Base-by-base conservation (phyloP, 2,888 invertebrate species). In the Euspilapteryx auroguttella region DNA sequence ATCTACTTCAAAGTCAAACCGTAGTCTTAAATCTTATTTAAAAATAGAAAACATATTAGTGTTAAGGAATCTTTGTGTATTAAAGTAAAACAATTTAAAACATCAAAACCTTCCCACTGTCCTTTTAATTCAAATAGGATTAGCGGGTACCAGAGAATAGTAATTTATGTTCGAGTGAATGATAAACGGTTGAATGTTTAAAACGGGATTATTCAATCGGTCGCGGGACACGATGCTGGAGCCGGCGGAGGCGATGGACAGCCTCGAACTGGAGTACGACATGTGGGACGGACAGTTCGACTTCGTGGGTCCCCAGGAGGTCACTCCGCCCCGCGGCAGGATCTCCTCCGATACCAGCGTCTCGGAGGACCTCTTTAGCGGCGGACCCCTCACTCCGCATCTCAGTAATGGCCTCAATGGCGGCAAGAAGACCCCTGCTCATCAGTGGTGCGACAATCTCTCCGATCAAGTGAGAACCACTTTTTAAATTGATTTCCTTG, bases 251-350 rank as follows among this genome's bases (percentile, higher is more conserved):
- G 64, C 64, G 35, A 78, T 66, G 48, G 81, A 81, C 41, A 80
- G 80, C 49, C 59, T 85, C 45, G 89, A 87, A 49, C 76, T 89
- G 61, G 89, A 87, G 59, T 89, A 87, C 59, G 90, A 91, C 53
- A 85, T 89, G 83, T 91, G 90, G 90, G 88, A 89, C 56, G 90
- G 90, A 33, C 90, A 90, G 68, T 91, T 91, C 49, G 87, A 89
- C 65, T 89, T 89, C 62, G 81, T 89, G 42, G 89, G 89, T 24
- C 78, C 80, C 7, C 77, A 76, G 42, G 69, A 58, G 3, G 54
- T 64, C 2, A 52, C 63, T 2, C 57, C 59, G 10, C 61, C 57
- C 34, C 41, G 49, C 14, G 46, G 44, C 9, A 55, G 76, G 29
- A 58, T 69, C 33, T 61, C 58, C 22, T 71, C 75, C 4, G 65